A percentile compares a stretch with the other conserved stretches of the same genome.
Conservation (phyloP, 2,888 invertebrate species). For the Drosophila borealis region DNA sequence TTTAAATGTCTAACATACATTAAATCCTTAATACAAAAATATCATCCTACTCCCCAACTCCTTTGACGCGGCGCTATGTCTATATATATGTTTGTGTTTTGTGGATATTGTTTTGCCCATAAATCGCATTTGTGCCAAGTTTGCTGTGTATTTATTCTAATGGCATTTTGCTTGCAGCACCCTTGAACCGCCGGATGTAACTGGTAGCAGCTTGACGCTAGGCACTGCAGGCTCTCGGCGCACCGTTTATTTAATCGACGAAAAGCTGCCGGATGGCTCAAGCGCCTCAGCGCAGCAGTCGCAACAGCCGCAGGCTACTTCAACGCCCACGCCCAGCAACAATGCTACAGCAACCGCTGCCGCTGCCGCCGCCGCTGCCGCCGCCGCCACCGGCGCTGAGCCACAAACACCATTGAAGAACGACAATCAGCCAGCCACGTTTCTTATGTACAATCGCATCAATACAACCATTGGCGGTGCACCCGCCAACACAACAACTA, state of each 20-base stretch:
- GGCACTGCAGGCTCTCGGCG: constrained; percentile 93
- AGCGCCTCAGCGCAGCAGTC: constrained; percentile 72
- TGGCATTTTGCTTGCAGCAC: constrained; percentile 60
- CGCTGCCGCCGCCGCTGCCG: background rate
- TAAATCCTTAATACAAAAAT: constrained; percentile 7
- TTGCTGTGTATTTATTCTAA: constrained; percentile 4
- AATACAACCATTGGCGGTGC: constrained; percentile 89
- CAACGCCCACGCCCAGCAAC: constrained; percentile 43
- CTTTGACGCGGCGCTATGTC: constrained; percentile 14
- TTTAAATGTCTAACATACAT: constrained; percentile 70
- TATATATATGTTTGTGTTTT: constrained; percentile 24
- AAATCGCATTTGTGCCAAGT: background rate
- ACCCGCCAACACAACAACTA: constrained; percentile 40
- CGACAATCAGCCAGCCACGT: constrained; percentile 86
- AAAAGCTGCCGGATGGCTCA: constrained; percentile 85
- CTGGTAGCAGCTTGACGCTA: constrained; percentile 87
- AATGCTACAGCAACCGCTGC: constrained; percentile 13
- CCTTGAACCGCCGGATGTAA: constrained; percentile 84
- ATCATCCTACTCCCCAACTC: background rate
- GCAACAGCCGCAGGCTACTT: constrained; percentile 37
- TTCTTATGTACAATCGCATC: constrained; percentile 91
- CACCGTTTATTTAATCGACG: constrained; percentile 92
- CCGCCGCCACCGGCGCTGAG: constrained; percentile 68
- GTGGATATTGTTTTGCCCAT: constrained; percentile 1
- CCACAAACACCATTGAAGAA: constrained; percentile 84